Conservation (phyloP, 2,888 invertebrate species). For the Temnothorax ravouxi region DNA sequence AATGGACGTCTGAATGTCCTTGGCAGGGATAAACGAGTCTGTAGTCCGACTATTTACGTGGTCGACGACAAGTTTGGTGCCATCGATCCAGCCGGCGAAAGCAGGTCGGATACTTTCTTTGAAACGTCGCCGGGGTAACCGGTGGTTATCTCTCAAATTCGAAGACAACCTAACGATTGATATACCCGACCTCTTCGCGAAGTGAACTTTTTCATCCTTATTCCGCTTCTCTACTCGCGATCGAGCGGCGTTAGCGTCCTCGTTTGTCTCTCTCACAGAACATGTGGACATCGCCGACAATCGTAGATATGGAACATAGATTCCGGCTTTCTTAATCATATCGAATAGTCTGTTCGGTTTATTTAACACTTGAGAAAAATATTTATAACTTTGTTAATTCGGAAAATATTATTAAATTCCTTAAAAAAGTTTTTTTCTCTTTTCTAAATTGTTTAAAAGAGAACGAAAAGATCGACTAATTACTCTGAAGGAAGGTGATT, state of each 20-base stretch:
- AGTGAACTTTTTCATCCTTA: constrained; percentile 35
- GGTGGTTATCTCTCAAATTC: constrained; percentile 54
- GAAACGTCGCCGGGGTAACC: constrained; percentile 23
- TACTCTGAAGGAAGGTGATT: constrained; percentile 69
- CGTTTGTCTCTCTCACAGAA: background rate
- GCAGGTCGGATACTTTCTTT: constrained; percentile 59
- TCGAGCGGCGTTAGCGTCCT: background rate
- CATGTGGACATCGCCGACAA: background rate
- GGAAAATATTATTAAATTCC: background rate
- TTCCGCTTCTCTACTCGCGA: background rate
- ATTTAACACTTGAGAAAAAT: background rate
- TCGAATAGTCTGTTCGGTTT: background rate
- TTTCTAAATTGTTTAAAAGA: background rate
- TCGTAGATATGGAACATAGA: background rate
- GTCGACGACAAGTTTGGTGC: constrained; percentile 56
- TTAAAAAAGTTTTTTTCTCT: background rate
- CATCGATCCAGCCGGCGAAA: constrained; percentile 56
- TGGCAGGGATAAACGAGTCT: constrained; percentile 59
- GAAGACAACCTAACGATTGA: constrained; percentile 55
- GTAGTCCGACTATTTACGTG: constrained; percentile 42
- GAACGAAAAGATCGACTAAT: constrained; percentile 49
- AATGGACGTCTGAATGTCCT: constrained; percentile 55
- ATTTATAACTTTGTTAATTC: background rate
- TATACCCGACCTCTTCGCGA: constrained; percentile 28
- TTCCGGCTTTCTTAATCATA: background rate